These are phyloP conservation scores for Norana najaformis DNA, from an alignment of 2,888 invertebrate species.

Conservation along the genomic window DNA sequence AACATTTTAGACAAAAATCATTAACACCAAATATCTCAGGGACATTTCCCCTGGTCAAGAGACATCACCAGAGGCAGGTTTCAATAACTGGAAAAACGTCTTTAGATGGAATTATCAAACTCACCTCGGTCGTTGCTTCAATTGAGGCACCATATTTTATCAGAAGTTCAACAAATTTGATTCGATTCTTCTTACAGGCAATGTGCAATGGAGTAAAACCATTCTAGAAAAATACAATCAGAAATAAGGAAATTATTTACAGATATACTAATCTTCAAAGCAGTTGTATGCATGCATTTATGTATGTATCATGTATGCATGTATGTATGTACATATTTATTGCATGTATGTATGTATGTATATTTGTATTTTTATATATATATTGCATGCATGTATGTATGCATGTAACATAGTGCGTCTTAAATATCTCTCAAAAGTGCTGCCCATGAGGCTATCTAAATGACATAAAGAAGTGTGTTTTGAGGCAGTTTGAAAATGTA, in stretches of 20 bases:
- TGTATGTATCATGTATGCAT: not conserved
- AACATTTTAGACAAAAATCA: no score
- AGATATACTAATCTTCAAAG: not conserved
- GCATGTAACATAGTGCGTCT: no score
- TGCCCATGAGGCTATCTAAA: not conserved
- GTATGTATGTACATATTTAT: not conserved
- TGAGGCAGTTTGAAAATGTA: not conserved
- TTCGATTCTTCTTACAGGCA: constrained; percentile 98
- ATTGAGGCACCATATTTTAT: constrained; percentile 94
- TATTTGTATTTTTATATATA: not conserved
- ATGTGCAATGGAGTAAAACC: constrained; percentile 98
- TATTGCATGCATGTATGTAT: no score
- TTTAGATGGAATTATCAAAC: constrained; percentile 30
- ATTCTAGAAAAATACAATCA: constrained; percentile 66
- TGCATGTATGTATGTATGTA: not conserved
- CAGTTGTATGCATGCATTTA: not conserved
- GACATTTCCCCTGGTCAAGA: not conserved
- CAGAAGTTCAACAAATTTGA: constrained; percentile 93
- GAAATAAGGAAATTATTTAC: not conserved
- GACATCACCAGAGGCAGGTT: not conserved
- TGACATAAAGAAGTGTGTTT: not conserved
- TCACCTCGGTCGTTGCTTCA: constrained; percentile 77
- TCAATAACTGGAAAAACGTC: not conserved
- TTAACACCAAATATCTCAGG: not conserved
- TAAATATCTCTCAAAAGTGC: not conserved